Conservation (phyloP, 2,888 invertebrate species). For the Caenorhabditis sp. region DNA sequence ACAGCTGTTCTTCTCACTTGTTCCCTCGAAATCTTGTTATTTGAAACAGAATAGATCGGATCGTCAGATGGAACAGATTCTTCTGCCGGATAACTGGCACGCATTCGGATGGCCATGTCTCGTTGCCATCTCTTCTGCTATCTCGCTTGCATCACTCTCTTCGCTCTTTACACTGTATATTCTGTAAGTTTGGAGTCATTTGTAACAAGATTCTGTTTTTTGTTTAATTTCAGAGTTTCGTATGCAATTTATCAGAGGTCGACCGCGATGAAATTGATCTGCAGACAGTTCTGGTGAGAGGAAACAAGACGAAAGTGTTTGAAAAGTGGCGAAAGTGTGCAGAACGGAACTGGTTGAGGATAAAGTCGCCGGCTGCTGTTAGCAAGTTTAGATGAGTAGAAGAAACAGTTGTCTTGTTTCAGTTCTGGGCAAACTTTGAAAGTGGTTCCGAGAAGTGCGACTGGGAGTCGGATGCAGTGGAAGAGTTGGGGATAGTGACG, state of each 20-base stretch:
- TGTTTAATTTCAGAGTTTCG: neutral
- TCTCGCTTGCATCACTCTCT: neutral
- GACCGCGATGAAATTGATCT: neutral
- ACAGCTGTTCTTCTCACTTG: neutral
- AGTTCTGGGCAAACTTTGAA: neutral
- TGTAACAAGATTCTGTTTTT: no score
- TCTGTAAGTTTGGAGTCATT: neutral
- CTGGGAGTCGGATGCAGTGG: neutral
- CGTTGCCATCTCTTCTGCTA: neutral
- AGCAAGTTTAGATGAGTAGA: neutral
- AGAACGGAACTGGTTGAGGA: neutral
- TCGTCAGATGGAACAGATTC: neutral
- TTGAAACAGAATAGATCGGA: neutral
- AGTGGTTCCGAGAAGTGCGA: neutral
- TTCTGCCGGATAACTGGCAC: neutral
- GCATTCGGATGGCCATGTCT: neutral
- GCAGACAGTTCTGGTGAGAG: neutral
- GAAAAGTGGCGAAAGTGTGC: conserved; percentile 1
- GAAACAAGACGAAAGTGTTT: neutral
- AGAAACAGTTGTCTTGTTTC: neutral
- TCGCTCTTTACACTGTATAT: neutral
- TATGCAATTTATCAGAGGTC: neutral
- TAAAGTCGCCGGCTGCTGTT: neutral
- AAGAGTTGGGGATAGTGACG: neutral
- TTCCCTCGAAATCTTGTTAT: neutral